Percentiles rank a stretch among this genome's conserved stretches.
Conservation (phyloP, 1,140 invertebrate species). For the Ladona fulva region DNA sequence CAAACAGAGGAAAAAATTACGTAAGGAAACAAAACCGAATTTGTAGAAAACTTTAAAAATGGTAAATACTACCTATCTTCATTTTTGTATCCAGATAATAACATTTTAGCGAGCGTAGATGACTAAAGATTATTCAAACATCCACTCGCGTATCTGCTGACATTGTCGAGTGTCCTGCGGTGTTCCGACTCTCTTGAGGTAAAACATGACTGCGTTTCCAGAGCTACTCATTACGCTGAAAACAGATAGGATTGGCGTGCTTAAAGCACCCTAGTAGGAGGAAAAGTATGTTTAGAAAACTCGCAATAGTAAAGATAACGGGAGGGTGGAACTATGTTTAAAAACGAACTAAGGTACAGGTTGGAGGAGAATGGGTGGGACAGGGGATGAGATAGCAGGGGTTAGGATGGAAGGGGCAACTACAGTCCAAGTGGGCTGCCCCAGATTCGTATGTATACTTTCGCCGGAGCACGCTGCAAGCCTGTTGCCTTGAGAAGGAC, state of each 20-base stretch:
- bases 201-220: not conserved
- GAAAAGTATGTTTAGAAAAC: not conserved
- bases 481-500: constrained; percentile 2
- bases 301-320: not conserved
- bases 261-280: not conserved
- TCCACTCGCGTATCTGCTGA: no score
- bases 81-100: no score
- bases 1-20: no score
- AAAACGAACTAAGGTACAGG: not conserved
- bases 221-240: not conserved
- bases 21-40: no score
- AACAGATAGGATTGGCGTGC: not conserved
- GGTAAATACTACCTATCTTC: no score
- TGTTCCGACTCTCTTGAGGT: not conserved
- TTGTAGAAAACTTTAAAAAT: no score
- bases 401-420: not conserved
- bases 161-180: no score
- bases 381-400: not conserved
- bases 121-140: no score
- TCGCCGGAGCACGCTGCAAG: not conserved
- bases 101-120: no score
- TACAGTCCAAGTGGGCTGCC: not conserved
- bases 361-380: not conserved
- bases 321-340: not conserved
- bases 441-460: not conserved